These are phyloP conservation scores for Tetheella fluctuosa DNA, from an alignment of 2,888 invertebrate species.

Conservation along the genomic window DNA sequence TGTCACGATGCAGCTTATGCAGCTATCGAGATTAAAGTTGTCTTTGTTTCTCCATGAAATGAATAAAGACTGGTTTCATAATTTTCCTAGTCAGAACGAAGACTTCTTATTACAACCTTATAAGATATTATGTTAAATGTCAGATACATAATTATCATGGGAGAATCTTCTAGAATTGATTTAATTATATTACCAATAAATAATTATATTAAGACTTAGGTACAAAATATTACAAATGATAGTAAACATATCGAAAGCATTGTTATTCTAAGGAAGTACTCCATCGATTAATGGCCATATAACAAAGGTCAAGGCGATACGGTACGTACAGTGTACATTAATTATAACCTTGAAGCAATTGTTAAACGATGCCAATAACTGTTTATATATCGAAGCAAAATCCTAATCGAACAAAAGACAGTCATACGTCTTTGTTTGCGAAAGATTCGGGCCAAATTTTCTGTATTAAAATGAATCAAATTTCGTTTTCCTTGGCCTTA, in stretches of 20 bases:
- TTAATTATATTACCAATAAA: too few relatives aligned
- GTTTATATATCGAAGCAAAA: not conserved
- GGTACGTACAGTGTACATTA: not conserved
- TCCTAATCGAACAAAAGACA: not conserved
- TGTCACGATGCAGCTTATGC: not conserved
- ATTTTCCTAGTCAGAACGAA: too few relatives aligned
- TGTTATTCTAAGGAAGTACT: not conserved
- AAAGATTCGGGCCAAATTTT: not conserved
- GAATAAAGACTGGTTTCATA: too few relatives aligned
- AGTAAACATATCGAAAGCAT: conserved; percentile 5
- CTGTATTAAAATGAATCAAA: not conserved
- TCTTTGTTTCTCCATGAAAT: too few relatives aligned
- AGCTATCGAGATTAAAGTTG: too few relatives aligned
- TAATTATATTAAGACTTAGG: not conserved
- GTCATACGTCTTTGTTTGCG: not conserved
- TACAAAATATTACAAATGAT: not conserved
- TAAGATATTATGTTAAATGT: too few relatives aligned
- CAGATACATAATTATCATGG: too few relatives aligned
- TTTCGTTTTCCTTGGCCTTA: not conserved
- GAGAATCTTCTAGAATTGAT: too few relatives aligned
- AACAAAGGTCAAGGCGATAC: conserved; percentile 4
- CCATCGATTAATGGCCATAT: not conserved
- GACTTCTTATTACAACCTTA: too few relatives aligned
- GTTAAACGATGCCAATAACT: not conserved
- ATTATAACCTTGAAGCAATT: not conserved